A percentile compares a stretch with the other conserved stretches of the same genome.
These are phyloP conservation scores for Megastigmus dorsalis DNA, from an alignment of 2,888 invertebrate species.

Conservation along the genomic window DNA sequence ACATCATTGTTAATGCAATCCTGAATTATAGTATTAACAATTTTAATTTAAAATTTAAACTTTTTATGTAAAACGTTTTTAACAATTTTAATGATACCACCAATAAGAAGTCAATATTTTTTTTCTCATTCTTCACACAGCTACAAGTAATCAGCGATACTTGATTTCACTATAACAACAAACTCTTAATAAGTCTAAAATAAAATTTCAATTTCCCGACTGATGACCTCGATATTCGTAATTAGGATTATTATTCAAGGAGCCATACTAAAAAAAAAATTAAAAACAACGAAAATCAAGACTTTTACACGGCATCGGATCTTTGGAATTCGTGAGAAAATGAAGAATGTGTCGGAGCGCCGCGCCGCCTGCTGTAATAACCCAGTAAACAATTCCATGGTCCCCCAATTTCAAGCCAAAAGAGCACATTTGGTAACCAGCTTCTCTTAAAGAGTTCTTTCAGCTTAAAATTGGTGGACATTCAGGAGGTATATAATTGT, in stretches of 20 bases:
- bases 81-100: too few species aligned
- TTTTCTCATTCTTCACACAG: too few species aligned
- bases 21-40: too few species aligned
- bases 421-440: too few species aligned
- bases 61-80: background rate
- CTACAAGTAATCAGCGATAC: too few species aligned
- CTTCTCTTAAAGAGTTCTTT: too few species aligned
- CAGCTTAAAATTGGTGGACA: too few species aligned
- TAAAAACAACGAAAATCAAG: slow-evolving; percentile 1
- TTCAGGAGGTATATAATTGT: too few species aligned
- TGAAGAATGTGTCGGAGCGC: background rate
- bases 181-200: too few species aligned
- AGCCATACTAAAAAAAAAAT: background rate
- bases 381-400: background rate
- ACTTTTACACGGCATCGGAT: background rate
- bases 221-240: slow-evolving; percentile 10
- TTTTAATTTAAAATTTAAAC: background rate
- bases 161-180: too few species aligned
- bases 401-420: background rate
- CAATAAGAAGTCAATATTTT: too few species aligned
- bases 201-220: background rate
- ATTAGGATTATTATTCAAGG: background rate
- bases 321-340: slow-evolving; percentile 37
- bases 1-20: too few species aligned
- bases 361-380: background rate